Evolutionary conservation across 2,888 invertebrate species (phyloP), one percentile per base, ranked within the genome.

Genomic region (Spisula subtruncata): DNA sequence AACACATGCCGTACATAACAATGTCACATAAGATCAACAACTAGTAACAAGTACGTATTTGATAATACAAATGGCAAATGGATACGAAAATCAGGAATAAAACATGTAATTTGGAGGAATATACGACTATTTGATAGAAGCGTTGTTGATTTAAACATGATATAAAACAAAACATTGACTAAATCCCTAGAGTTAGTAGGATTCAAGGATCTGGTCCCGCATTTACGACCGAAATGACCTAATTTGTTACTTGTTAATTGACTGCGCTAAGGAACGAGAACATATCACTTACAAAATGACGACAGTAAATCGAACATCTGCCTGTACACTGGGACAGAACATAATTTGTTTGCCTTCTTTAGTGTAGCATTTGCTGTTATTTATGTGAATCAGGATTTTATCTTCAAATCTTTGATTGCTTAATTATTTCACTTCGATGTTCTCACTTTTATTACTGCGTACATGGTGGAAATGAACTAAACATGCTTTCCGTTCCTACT

Each of bases 321-420:
- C 29, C 79, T 85, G 32, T 82, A 5, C 35, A n/a, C 35, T 12
- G 51, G 25, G 35, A 56, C 29, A 85, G 20, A 80, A 80, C 75
- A 48, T 85, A 85, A 79, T 85, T 85, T 85, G 54, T n/a, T 25
- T 20, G 25, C 54, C 80, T 20, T 51, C 54, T 75, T 60, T 83
- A 60, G 60, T 35, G 54, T 20, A 35, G 20, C 32, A 60, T 83
- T 60, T 83, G 5, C 5, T 16, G 29, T 16, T 54, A 82, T 82
- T 32, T 82, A 82, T 82, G 82, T 32, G 56, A 60, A 81, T 75
- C 12, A 16, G 18, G 75, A 32, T 16, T 14, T 75, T 35, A 8
- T 75, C 29, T 10, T 35, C n/a, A 75, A 75, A 35, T 75, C 75
- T 32, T 35, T 32, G 75, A 75, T 75, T 75, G 29, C 25, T 75